Percentiles rank a stretch among this genome's conserved stretches.
These are phyloP conservation scores for Megastigmus dorsalis DNA, from an alignment of 2,888 invertebrate species.

Conservation along the genomic window DNA sequence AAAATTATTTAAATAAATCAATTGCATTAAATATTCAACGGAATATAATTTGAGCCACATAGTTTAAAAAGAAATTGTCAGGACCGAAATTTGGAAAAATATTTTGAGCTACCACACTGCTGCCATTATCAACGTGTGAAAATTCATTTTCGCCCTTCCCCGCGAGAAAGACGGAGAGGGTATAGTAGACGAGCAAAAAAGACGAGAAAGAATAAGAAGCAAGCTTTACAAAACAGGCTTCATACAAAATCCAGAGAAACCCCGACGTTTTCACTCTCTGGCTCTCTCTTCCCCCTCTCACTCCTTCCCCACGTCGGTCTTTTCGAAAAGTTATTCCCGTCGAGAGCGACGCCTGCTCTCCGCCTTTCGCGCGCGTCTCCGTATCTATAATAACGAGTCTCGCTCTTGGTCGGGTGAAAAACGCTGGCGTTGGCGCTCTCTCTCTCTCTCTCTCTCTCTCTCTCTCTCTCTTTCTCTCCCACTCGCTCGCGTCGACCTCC, in stretches of 20 bases:
- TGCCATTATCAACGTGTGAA: conserved; percentile 10
- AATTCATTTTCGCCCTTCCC: conserved; percentile 37
- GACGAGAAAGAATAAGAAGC: conserved; percentile 6
- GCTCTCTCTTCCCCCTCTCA: conserved; percentile 1
- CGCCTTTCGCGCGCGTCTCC: too few relatives aligned
- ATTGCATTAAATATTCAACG: too few relatives aligned
- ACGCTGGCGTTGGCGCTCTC: too few relatives aligned
- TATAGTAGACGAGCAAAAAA: background rate
- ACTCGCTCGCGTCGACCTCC: conserved; percentile 54
- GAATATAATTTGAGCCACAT: too few relatives aligned
- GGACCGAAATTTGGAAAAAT: background rate
- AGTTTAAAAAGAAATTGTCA: too few relatives aligned
- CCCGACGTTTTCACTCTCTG: conserved; percentile 11
- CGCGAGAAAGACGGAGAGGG: too few relatives aligned
- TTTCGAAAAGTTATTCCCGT: conserved; percentile 50
- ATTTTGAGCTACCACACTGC: background rate
- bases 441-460: too few relatives aligned
- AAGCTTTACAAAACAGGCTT: conserved; percentile 41
- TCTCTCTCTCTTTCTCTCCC: too few relatives aligned
- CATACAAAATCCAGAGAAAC: conserved; percentile 31
- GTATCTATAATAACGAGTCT: conserved; percentile 48
- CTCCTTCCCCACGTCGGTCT: conserved; percentile 13
- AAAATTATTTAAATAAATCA: too few relatives aligned
- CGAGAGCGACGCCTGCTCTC: conserved; percentile 24
- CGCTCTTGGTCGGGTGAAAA: conserved; percentile 36